phyloP scores from a whole-genome alignment of 2,888 invertebrate species.

The Napeogenes inachia region DNA sequence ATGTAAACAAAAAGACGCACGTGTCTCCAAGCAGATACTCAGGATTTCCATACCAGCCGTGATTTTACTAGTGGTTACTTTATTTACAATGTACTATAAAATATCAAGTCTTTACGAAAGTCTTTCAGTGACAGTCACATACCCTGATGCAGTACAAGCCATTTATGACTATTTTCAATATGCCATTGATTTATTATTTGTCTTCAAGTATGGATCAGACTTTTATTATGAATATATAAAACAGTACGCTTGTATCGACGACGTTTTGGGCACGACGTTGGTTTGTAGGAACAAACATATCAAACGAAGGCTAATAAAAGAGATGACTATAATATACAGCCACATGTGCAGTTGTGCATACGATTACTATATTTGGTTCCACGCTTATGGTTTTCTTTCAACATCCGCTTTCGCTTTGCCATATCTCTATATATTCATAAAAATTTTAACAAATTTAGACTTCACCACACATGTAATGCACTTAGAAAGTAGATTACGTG shows the following conservation, averaged over 20 bases:
- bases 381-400: conserved; percentile 40
- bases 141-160: conserved; percentile 52
- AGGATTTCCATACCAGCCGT: conserved; percentile 32
- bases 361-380: conserved; percentile 50
- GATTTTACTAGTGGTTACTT: conserved; percentile 38
- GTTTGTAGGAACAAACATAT: conserved; percentile 36
- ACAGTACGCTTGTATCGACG: conserved; percentile 51
- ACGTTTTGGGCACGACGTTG: conserved; percentile 42
- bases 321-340: conserved; percentile 40
- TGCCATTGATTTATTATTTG: conserved; percentile 49
- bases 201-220: conserved; percentile 51
- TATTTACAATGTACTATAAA: conserved; percentile 48
- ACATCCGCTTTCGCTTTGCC: conserved; percentile 41
- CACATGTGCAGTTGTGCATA: conserved; percentile 35
- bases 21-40: conserved; percentile 14
- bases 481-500: conserved; percentile 47
- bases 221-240: conserved; percentile 49
- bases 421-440: conserved; percentile 54
- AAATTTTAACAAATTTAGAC: conserved; percentile 55
- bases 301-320: conserved; percentile 39
- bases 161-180: conserved; percentile 53
- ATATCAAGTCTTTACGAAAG: conserved; percentile 35
- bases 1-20: conserved; percentile 20
- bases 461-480: conserved; percentile 53
- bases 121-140: conserved; percentile 44